Base-by-base conservation (phyloP, 2,888 invertebrate species). In the Leucoma salicis region DNA sequence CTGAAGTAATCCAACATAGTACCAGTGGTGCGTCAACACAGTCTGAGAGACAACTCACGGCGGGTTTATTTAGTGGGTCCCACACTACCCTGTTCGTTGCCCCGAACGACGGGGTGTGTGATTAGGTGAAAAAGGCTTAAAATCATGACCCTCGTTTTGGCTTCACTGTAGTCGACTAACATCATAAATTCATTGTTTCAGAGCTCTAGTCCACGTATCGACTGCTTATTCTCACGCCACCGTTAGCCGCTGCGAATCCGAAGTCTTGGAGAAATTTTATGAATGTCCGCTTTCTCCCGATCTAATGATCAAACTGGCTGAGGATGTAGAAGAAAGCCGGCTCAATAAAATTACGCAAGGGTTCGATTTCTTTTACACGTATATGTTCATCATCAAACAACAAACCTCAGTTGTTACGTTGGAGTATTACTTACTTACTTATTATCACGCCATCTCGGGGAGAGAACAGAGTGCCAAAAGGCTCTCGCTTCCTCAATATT, bases 181-280 rank as follows among this genome's bases (percentile, higher is more conserved):
- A 93, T 63, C 91, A 95, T 97, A 35, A 53, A 41, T 57, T 57
- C 16, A 48, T 48, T 35, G 11, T 34, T 40, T 1, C 38, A 72
- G 85, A 72, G 49, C 54, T 2, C 54, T 57, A 34, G 60, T 56
- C 2, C 56, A 71, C 39, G 40, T 71, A 0, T 74, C 74, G 0
- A 72, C 74, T 0, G 69, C 72, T 0, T 74, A 56, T 29, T 78
- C 92, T 0, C 91, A 95, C 53, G 91, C 66, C 0, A 69, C 63
- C 0, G 10, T 3, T 0, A 24, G 39, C 0, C 45, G 52, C 0
- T 33, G 55, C 0, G 18, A 43, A 0, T 16, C 27, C 0, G 48
- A 55, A 0, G 8, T 74, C 0, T 6, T 21, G 0, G 74, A 74
- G 27, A 27, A 63, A 29, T 65, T 57, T 46, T 60, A 67, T 35